Conservation (phyloP, 92 coral and sea anemone genomes). For the Heteractis magnifica region DNA sequence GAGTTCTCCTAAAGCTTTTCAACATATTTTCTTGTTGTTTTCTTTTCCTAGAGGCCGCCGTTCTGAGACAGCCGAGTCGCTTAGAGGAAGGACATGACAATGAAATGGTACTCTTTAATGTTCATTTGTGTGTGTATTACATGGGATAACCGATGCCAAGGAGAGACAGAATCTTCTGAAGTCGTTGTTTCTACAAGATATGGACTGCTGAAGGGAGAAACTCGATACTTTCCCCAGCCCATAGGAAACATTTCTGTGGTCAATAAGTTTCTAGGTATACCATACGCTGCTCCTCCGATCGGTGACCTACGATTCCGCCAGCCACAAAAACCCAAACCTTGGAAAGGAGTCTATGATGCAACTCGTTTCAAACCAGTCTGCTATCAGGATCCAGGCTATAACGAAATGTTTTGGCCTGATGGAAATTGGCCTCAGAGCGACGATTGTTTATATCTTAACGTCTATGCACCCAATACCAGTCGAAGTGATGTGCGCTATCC, state of each 20-base stretch:
- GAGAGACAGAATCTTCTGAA: conserved; percentile 4
- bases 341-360: conserved; percentile 68
- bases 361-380: conserved; percentile 62
- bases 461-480: conserved; percentile 54
- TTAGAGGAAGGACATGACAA: background rate
- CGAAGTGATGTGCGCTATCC: conserved; percentile 35
- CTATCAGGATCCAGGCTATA: conserved; percentile 43
- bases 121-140: conserved; percentile 2
- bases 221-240: conserved; percentile 46
- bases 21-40: conserved; percentile 19
- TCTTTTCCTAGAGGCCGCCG: conserved; percentile 17
- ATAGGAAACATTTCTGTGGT: conserved; percentile 53
- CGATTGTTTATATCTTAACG: conserved; percentile 73
- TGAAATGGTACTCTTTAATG: background rate
- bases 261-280: conserved; percentile 77
- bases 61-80: background rate
- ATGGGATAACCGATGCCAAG: conserved; percentile 8
- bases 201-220: conserved; percentile 56
- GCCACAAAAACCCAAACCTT: conserved; percentile 46
- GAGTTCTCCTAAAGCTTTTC: background rate
- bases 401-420: conserved; percentile 61
- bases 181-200: background rate
- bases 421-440: conserved; percentile 64
- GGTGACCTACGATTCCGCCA: conserved; percentile 69
- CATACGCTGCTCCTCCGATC: conserved; percentile 75